Percentiles rank a stretch among this genome's conserved stretches.
Conservation (phyloP, 2,797 vertebrate species). For the Amphiprion clarkii region DNA sequence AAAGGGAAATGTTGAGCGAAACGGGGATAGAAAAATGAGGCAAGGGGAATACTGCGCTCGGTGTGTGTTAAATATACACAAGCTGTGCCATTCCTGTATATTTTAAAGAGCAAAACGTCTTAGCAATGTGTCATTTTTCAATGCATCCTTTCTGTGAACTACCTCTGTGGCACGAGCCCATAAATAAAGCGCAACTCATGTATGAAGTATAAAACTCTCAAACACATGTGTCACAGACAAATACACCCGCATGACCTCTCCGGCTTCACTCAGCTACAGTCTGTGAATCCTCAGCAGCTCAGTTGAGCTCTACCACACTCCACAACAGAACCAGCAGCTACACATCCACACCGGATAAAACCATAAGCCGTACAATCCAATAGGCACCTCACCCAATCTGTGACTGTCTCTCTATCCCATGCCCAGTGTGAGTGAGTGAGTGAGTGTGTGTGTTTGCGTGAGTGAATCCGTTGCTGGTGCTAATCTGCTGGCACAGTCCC, state of each 20-base stretch:
- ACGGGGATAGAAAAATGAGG: slow-evolving; percentile 34
- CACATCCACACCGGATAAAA: slow-evolving; percentile 74
- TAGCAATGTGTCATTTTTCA: slow-evolving; percentile 5
- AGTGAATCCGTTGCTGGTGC: slow-evolving; percentile 71
- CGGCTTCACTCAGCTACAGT: slow-evolving; percentile 50
- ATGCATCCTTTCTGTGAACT: not conserved
- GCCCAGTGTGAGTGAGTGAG: slow-evolving; percentile 34
- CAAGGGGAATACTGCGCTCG: slow-evolving; percentile 38
- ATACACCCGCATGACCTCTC: slow-evolving; percentile 52
- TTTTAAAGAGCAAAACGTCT: slow-evolving; percentile 25
- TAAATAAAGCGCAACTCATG: slow-evolving; percentile 14
- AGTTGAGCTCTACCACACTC: slow-evolving; percentile 61
- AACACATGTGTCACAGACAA: not conserved
- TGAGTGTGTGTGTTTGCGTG: slow-evolving; percentile 45
- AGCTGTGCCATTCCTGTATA: slow-evolving; percentile 18
- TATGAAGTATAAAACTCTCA: slow-evolving; percentile 7
- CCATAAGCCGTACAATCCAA: slow-evolving; percentile 73
- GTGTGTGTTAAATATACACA: slow-evolving; percentile 45
- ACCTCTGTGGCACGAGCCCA: slow-evolving; percentile 10
- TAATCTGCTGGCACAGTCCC: slow-evolving; percentile 77
- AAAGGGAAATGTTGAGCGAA: slow-evolving; percentile 55
- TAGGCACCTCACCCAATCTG: slow-evolving; percentile 73
- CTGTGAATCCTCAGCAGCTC: slow-evolving; percentile 60
- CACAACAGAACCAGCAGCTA: slow-evolving; percentile 56
- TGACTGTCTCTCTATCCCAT: slow-evolving; percentile 59